phyloP scores from a whole-genome alignment of 2,797 vertebrate genomes.

The Chrysolophus pictus region DNA sequence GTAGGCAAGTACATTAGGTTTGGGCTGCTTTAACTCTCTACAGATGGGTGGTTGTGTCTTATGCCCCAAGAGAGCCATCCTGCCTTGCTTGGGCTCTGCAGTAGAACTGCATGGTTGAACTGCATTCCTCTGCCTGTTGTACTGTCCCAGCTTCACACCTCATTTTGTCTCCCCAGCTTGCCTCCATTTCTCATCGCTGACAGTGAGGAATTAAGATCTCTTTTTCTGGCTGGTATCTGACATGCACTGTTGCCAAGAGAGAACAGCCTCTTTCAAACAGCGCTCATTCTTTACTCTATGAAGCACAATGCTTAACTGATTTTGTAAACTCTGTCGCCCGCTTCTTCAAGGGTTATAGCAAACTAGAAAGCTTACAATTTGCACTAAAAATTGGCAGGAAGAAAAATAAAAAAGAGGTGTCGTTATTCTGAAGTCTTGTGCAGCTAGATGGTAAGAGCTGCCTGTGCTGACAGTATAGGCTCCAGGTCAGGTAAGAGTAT shows the following conservation, averaged over 20 bases:
- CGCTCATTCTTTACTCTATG: neutral
- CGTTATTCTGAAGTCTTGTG: neutral
- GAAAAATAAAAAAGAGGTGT: neutral
- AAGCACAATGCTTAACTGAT: constrained; percentile 12
- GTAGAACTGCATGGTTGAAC: neutral
- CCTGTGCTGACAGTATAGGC: neutral
- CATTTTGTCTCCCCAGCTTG: neutral
- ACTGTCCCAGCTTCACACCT: accelerated
- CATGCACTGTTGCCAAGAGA: neutral
- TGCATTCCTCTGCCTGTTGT: neutral
- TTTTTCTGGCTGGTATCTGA: neutral
- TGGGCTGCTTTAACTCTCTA: neutral
- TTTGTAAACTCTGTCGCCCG: neutral
- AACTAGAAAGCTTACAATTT: neutral
- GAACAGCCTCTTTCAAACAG: neutral
- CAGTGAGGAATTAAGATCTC: neutral
- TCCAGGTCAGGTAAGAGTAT: neutral
- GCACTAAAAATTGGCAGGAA: neutral
- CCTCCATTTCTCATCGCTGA: neutral
- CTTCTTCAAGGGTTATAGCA: neutral
- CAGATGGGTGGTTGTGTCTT: neutral
- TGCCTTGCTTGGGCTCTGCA: neutral
- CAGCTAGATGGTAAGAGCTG: neutral
- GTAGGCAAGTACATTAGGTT: neutral
- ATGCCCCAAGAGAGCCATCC: neutral